A percentile compares a stretch with the other conserved stretches of the same genome.
Conservation (phyloP, 2,888 invertebrate species). For the Ophion ellenae region DNA sequence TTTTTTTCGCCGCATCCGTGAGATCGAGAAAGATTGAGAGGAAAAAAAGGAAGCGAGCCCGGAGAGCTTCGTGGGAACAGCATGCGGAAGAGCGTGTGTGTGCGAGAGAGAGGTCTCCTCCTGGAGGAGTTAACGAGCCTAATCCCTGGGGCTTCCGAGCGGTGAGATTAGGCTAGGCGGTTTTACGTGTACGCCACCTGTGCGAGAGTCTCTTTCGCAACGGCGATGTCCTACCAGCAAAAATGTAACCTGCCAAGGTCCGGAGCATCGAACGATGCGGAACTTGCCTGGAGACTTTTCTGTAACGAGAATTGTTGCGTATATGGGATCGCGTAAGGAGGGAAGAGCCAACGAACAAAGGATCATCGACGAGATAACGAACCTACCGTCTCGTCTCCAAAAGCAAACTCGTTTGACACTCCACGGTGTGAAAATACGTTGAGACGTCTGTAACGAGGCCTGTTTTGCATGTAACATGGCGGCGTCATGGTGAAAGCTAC, state of each 20-base stretch:
- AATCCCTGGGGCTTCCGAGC: constrained; percentile 76
- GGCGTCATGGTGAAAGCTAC: background rate
- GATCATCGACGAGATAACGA: constrained; percentile 78
- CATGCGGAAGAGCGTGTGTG: background rate
- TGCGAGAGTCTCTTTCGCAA: constrained; percentile 31
- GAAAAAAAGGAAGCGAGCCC: constrained; percentile 44
- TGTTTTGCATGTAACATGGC: background rate
- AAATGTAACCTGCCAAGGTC: background rate
- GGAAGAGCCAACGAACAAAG: constrained; percentile 75
- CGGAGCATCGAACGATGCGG: background rate
- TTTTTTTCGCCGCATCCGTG: constrained; percentile 41
- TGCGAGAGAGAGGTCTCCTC: constrained; percentile 61
- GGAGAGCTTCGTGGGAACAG: constrained; percentile 71
- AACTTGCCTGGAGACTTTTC: constrained; percentile 32
- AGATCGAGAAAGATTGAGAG: constrained; percentile 64
- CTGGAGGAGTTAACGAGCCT: constrained; percentile 81
- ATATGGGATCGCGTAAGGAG: constrained; percentile 12
- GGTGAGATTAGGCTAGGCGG: constrained; percentile 68
- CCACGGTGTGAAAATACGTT: constrained; percentile 62
- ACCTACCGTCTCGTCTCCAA: constrained; percentile 72
- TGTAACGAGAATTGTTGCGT: constrained; percentile 9
- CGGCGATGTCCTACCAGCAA: background rate
- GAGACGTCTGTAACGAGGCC: background rate
- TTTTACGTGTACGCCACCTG: constrained; percentile 61
- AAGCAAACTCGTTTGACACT: constrained; percentile 55